Percentiles rank a stretch among this genome's conserved stretches.
Evolutionary conservation across 2,797 vertebrate genomes (phyloP).

Genomic region (Erpetoichthys calabaricus): DNA sequence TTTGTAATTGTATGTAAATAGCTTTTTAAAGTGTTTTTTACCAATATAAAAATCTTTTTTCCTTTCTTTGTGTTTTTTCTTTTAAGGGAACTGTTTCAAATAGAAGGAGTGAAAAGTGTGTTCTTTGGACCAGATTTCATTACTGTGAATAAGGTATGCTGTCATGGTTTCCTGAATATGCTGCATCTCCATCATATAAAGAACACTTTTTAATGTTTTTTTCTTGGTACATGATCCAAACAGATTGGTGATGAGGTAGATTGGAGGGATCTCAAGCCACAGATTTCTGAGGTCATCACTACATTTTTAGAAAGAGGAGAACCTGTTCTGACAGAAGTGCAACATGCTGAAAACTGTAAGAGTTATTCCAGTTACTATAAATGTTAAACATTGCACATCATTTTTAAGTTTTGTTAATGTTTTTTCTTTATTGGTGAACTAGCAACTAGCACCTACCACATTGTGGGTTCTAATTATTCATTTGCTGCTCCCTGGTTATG

Average conservation of each 20-base stretch:
- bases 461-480: no score
- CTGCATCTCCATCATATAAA: no score
- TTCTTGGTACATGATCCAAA: conserved; percentile 1
- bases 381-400: no score
- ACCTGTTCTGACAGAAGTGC: conserved; percentile 41
- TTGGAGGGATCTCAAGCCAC: conserved; percentile 52
- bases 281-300: conserved; percentile 40
- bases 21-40: not conserved
- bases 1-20: not conserved
- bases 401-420: no score
- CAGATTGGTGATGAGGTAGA: conserved; percentile 52
- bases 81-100: conserved; percentile 54
- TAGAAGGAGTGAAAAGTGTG: conserved; percentile 64
- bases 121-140: conserved; percentile 70
- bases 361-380: not conserved
- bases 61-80: conserved; percentile 5
- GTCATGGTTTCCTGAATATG: no score
- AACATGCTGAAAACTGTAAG: conserved; percentile 54
- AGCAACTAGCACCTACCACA: no score
- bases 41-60: not conserved
- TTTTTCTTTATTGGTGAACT: no score
- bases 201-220: conserved; percentile 2
- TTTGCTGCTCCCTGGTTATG: no score
- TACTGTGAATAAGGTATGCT: conserved; percentile 58
- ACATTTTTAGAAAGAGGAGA: conserved; percentile 56